Percentiles rank a stretch among this genome's conserved stretches.
Evolutionary conservation across 1,140 invertebrate genomes (phyloP).

Genomic region (Eupristina koningsbergeri): DNA sequence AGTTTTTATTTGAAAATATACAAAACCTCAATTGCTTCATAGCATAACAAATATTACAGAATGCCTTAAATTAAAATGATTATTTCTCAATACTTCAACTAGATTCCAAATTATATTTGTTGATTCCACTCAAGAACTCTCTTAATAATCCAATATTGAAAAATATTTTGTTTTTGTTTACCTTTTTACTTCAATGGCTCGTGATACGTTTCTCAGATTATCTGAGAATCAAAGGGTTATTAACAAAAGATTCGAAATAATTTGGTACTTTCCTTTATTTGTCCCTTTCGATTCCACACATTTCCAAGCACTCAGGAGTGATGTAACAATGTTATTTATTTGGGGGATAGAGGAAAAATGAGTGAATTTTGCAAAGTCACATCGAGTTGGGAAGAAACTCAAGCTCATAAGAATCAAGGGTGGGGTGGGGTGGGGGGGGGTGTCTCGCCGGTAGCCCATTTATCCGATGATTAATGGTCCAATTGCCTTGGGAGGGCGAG

Average conservation of each 20-base stretch:
- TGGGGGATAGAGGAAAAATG: slow-evolving; percentile 12
- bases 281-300: neutral
- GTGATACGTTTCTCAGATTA: neutral
- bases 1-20: no score
- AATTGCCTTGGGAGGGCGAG: slow-evolving; percentile 35
- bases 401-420: neutral
- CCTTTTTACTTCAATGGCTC: no score
- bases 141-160: no score
- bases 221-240: neutral
- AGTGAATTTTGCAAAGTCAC: slow-evolving; percentile 37
- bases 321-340: slow-evolving; percentile 32
- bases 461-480: slow-evolving; percentile 55
- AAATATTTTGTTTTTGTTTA: no score
- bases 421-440: neutral
- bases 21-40: no score
- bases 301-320: neutral
- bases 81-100: no score
- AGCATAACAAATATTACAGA: no score
- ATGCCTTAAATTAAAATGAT: no score
- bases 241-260: neutral
- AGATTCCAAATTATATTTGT: no score
- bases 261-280: no score
- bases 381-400: neutral
- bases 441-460: neutral
- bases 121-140: no score